Percentiles rank a stretch among this genome's conserved stretches.
These are phyloP conservation scores for Oxytorus armatus DNA, from an alignment of 2,888 invertebrate species.

Conservation along the genomic window DNA sequence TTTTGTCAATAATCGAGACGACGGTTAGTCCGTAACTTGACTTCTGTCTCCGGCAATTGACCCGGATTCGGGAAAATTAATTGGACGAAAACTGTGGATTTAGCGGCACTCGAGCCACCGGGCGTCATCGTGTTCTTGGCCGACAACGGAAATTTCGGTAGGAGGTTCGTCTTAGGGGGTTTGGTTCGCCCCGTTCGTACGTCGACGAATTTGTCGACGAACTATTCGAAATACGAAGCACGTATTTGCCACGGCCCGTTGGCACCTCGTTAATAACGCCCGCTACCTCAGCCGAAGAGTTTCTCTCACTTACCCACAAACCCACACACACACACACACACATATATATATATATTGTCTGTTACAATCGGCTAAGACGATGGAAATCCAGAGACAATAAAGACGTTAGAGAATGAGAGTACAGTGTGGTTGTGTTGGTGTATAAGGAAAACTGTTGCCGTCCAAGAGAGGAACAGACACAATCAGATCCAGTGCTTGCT, in stretches of 20 bases:
- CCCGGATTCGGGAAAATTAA: slow-evolving; percentile 46
- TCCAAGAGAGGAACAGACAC: slow-evolving; percentile 22
- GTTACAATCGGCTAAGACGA: slow-evolving; percentile 9
- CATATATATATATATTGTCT: slow-evolving; percentile 46
- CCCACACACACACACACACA: no score
- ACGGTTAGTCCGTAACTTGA: slow-evolving; percentile 10
- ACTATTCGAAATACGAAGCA: slow-evolving; percentile 76
- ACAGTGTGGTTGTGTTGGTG: slow-evolving; percentile 17
- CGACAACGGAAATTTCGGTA: slow-evolving; percentile 45
- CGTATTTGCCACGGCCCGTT: slow-evolving; percentile 75
- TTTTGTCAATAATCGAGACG: neutral
- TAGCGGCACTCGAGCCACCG: neutral
- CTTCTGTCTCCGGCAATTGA: slow-evolving; percentile 40
- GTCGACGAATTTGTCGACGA: slow-evolving; percentile 73
- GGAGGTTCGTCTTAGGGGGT: no score
- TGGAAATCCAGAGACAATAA: slow-evolving; percentile 46
- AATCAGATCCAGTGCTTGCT: slow-evolving; percentile 49
- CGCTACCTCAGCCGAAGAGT: no score
- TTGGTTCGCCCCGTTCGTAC: slow-evolving; percentile 50
- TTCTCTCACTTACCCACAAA: no score
- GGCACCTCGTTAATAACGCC: slow-evolving; percentile 79
- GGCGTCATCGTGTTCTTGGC: slow-evolving; percentile 31
- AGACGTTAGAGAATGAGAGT: slow-evolving; percentile 37
- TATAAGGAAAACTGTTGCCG: slow-evolving; percentile 37
- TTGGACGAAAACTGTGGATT: slow-evolving; percentile 43